Evolutionary conservation across 2,888 invertebrate genomes (phyloP).

Genomic region (Proisotoma minuta): DNA sequence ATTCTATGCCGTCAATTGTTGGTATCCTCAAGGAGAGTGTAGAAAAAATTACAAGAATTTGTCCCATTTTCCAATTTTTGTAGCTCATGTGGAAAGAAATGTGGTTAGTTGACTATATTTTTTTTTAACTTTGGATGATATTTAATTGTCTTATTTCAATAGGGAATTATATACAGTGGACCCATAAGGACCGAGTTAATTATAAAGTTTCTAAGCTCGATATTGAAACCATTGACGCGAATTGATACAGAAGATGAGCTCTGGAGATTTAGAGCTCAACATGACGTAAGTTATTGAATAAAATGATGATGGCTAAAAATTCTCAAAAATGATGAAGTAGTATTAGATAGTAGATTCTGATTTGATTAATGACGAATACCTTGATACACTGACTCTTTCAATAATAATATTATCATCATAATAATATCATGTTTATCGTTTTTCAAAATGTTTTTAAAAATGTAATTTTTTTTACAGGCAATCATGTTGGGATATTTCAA

Average conservation of each 20-base stretch:
- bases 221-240: conserved; percentile 40
- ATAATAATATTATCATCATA: too few species aligned
- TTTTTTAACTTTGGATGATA: neutral
- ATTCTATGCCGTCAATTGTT: conserved; percentile 46
- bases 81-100: conserved; percentile 39
- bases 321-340: neutral
- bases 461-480: conserved; percentile 27
- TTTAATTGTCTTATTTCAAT: conserved; percentile 1
- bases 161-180: conserved; percentile 47
- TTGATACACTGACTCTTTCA: neutral
- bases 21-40: conserved; percentile 46
- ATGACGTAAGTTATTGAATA: conserved; percentile 36
- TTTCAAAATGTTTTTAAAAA: neutral
- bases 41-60: conserved; percentile 45
- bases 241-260: conserved; percentile 46
- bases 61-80: conserved; percentile 46
- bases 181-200: conserved; percentile 43
- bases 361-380: neutral
- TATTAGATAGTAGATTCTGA: conserved; percentile 20
- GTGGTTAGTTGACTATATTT: conserved; percentile 31
- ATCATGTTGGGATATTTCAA: conserved; percentile 44
- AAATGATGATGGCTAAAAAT: neutral
- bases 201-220: conserved; percentile 40
- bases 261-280: conserved; percentile 44
- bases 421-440: neutral